Conservation (phyloP, 2,888 invertebrate species). For the Formica aserva region DNA sequence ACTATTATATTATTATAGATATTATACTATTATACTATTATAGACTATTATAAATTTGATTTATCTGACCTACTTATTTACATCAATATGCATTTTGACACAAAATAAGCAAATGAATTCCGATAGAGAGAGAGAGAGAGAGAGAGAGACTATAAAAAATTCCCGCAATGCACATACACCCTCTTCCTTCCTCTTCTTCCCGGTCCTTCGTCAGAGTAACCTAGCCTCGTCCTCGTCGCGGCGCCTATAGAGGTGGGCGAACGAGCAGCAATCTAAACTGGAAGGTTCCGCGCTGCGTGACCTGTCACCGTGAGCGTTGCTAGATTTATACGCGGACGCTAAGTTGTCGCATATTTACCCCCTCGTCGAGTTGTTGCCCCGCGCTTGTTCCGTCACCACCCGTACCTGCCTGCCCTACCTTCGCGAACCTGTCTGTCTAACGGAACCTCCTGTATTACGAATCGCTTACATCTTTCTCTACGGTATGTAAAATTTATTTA, state of each 20-base stretch:
- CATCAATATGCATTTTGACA: not conserved
- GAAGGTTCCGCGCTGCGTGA: conserved; percentile 83
- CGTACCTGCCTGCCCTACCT: conserved; percentile 39
- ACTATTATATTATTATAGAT: too few relatives aligned
- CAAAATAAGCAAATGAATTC: conserved; percentile 4
- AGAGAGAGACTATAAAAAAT: not conserved
- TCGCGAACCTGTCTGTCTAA: conserved; percentile 46
- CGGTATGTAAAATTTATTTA: conserved; percentile 1
- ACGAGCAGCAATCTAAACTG: conserved; percentile 75
- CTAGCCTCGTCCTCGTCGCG: not conserved
- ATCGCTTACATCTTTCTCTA: conserved; percentile 5
- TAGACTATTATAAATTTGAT: not conserved
- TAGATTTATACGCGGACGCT: conserved; percentile 85
- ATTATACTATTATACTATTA: not conserved
- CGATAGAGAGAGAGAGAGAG: too few relatives aligned
- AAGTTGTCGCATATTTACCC: conserved; percentile 86
- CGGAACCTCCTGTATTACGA: conserved; percentile 35
- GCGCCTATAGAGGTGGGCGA: conserved; percentile 49
- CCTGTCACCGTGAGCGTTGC: conserved; percentile 85
- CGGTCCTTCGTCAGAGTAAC: conserved; percentile 4
- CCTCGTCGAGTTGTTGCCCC: conserved; percentile 62
- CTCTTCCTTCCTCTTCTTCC: conserved; percentile 63
- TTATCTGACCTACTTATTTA: not conserved
- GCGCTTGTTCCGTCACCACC: conserved; percentile 50
- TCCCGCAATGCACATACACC: not conserved